A percentile compares a stretch with the other conserved stretches of the same genome.
Evolutionary conservation across 2,888 invertebrate genomes (phyloP).

Genomic region (Escarpia spicata): DNA sequence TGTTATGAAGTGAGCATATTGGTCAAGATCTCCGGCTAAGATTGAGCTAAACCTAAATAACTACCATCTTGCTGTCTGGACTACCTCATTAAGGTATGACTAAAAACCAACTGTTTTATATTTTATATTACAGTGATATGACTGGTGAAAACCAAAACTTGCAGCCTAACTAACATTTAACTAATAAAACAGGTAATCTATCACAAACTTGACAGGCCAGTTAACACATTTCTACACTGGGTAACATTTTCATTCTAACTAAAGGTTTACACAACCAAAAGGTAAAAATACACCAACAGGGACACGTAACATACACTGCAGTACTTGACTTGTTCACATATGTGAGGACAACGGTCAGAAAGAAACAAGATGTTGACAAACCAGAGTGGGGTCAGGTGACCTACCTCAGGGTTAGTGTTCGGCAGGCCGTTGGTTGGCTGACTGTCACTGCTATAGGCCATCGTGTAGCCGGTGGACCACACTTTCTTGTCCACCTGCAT

Average conservation of each 20-base stretch:
- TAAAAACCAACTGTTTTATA: too few relatives aligned
- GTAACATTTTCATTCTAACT: neutral
- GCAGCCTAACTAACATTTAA: neutral
- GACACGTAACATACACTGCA: neutral
- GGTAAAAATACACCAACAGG: neutral
- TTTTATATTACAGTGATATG: too few relatives aligned
- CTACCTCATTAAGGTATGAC: too few relatives aligned
- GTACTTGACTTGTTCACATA: neutral
- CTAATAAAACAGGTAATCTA: neutral
- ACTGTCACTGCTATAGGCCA: neutral
- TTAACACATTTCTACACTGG: neutral
- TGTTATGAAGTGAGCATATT: too few relatives aligned
- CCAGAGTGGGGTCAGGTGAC: slow-evolving; percentile 28
- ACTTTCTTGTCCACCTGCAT: slow-evolving; percentile 38
- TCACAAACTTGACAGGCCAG: neutral
- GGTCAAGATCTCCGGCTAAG: too few relatives aligned
- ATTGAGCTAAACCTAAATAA: too few relatives aligned
- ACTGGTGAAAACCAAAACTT: neutral
- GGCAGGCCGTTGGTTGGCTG: slow-evolving; percentile 39
- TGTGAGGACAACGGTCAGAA: neutral
- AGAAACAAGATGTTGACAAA: neutral
- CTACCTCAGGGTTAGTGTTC: slow-evolving; percentile 56
- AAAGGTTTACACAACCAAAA: neutral
- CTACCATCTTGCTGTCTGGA: too few relatives aligned
- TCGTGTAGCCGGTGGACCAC: slow-evolving; percentile 33